Evolutionary conservation across 2,888 invertebrate species (phyloP).

Genomic region (Chrysotoxum bicinctum): DNA sequence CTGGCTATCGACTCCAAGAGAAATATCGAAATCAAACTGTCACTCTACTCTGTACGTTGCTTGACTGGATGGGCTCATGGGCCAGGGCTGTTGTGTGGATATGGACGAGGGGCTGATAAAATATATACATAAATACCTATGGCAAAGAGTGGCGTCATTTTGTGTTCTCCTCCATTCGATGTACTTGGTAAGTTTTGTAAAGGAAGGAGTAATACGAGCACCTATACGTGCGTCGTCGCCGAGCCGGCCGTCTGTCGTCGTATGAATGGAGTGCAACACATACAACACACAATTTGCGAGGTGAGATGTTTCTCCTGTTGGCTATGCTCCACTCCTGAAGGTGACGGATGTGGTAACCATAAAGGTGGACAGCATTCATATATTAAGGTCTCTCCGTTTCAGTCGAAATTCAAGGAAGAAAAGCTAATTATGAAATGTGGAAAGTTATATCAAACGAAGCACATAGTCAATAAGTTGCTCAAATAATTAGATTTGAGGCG

Average conservation of each 20-base stretch:
- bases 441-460: not conserved
- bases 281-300: conserved; percentile 21
- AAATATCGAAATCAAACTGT: conserved; percentile 63
- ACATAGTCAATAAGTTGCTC: not conserved
- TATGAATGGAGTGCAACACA: conserved; percentile 44
- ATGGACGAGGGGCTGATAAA: conserved; percentile 1
- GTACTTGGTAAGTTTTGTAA: conserved; percentile 11
- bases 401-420: not conserved
- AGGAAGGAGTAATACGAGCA: conserved; percentile 7
- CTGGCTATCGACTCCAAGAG: conserved; percentile 45
- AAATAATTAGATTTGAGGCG: no score
- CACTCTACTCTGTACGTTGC: not conserved
- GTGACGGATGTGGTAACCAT: conserved; percentile 48
- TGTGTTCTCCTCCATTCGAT: conserved; percentile 37
- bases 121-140: not conserved
- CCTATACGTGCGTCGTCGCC: not conserved
- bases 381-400: not conserved
- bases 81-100: not conserved
- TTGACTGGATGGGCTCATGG: not conserved
- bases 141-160: conserved; percentile 29
- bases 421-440: not conserved
- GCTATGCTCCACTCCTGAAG: conserved; percentile 29
- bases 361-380: conserved; percentile 24
- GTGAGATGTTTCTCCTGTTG: conserved; percentile 56
- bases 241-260: not conserved